These are phyloP conservation scores for Mugil cephalus DNA, from an alignment of 2,113 vertebrate genomes.

Conservation along the genomic window DNA sequence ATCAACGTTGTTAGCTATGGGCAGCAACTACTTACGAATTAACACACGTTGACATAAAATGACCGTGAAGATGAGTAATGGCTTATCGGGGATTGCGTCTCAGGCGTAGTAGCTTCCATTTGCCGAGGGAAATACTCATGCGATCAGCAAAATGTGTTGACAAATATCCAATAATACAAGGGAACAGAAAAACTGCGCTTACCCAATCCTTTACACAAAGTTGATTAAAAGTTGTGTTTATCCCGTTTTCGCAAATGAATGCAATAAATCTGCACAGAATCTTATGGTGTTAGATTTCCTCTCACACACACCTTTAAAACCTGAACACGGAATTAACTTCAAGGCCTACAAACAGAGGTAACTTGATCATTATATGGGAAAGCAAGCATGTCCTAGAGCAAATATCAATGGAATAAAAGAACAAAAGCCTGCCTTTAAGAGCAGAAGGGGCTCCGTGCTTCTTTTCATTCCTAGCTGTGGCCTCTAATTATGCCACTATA, in stretches of 20 bases:
- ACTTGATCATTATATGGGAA: conserved; percentile 22
- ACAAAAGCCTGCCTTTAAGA: conserved; percentile 35
- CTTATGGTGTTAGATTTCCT: too few relatives aligned
- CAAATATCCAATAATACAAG: too few relatives aligned
- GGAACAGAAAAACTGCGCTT: too few relatives aligned
- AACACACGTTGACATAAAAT: neutral
- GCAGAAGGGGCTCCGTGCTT: conserved; percentile 6
- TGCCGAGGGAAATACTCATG: too few relatives aligned
- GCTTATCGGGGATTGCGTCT: neutral
- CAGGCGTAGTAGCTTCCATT: neutral
- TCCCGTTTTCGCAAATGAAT: too few relatives aligned
- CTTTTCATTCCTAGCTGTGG: conserved; percentile 11
- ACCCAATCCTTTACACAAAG: too few relatives aligned
- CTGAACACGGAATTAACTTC: neutral
- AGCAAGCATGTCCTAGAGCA: conserved; percentile 20
- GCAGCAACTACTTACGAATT: neutral
- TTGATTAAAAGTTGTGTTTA: too few relatives aligned
- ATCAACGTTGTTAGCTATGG: too few relatives aligned
- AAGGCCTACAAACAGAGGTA: neutral
- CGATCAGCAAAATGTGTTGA: too few relatives aligned
- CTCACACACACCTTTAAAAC: neutral
- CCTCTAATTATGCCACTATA: conserved; percentile 36
- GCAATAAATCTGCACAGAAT: too few relatives aligned
- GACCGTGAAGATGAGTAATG: neutral
- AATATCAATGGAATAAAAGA: conserved; percentile 38